phyloP scores from a whole-genome alignment of 2,888 invertebrate species.

The Eilema sororculum region DNA sequence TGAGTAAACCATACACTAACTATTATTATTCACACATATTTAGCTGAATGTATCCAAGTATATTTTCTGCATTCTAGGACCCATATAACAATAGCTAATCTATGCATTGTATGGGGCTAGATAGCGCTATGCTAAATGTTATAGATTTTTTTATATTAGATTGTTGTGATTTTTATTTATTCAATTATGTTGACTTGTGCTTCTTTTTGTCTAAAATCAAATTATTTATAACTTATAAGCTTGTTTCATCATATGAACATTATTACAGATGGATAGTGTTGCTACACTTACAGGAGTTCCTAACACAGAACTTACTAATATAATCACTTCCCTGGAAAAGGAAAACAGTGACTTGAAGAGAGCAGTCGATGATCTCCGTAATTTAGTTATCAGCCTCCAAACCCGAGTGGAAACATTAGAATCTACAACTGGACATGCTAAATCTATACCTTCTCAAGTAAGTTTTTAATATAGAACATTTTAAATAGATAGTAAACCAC shows the following conservation, averaged over 20 bases:
- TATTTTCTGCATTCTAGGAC: not conserved
- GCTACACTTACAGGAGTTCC: slow-evolving; percentile 86
- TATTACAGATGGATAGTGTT: slow-evolving; percentile 89
- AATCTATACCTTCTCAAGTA: slow-evolving; percentile 65
- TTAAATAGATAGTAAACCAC: too few relatives aligned
- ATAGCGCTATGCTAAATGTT: not conserved
- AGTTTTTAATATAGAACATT: slow-evolving; percentile 6
- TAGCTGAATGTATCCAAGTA: not conserved
- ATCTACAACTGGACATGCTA: slow-evolving; percentile 56
- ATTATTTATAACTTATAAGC: not conserved
- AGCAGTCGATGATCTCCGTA: slow-evolving; percentile 79
- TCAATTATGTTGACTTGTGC: not conserved
- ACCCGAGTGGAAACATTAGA: slow-evolving; percentile 78
- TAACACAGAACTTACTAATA: slow-evolving; percentile 85
- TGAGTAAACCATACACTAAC: slow-evolving; percentile 79
- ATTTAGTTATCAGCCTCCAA: slow-evolving; percentile 81
- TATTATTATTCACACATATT: slow-evolving; percentile 54
- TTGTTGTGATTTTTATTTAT: slow-evolving; percentile 13
- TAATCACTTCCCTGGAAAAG: slow-evolving; percentile 86
- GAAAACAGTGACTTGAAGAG: slow-evolving; percentile 86
- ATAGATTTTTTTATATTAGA: slow-evolving; percentile 18
- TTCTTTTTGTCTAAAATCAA: not conserved
- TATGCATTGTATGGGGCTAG: not conserved
- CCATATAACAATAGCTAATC: not conserved
- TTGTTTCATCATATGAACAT: not conserved